A percentile compares a stretch with the other conserved stretches of the same genome.
Evolutionary conservation across 2,113 vertebrate genomes (phyloP).

Genomic region (Myrmophylax atrothorax): DNA sequence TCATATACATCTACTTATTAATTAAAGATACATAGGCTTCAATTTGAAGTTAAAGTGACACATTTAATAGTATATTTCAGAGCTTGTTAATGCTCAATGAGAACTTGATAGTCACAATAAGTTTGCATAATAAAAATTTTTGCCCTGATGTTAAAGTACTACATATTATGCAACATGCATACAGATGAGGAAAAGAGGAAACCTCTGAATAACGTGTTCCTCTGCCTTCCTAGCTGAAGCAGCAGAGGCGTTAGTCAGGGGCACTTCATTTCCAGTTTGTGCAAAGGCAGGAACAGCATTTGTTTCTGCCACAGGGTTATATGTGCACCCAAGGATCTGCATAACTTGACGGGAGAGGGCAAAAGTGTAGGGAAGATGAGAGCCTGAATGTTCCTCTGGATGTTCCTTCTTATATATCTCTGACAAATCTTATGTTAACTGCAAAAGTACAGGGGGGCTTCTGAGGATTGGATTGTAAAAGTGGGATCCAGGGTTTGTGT

Average conservation of each 20-base stretch:
- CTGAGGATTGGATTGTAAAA: background rate
- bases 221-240: background rate
- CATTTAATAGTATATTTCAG: constrained; percentile 23
- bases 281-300: background rate
- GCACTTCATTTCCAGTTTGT: background rate
- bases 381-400: background rate
- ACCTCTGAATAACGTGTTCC: background rate
- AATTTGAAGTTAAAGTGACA: constrained; percentile 45
- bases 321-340: background rate
- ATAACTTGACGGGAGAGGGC: background rate
- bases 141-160: constrained; percentile 35
- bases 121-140: constrained; percentile 51
- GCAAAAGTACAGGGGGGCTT: background rate
- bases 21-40: constrained; percentile 55
- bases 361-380: background rate
- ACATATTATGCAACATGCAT: background rate
- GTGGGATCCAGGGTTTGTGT: background rate
- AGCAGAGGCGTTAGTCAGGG: background rate
- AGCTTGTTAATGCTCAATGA: background rate
- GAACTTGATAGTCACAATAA: constrained; percentile 41
- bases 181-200: constrained; percentile 23
- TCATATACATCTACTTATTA: constrained; percentile 31
- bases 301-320: background rate
- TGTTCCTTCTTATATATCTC: background rate
- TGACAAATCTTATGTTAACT: background rate